phyloP scores from a whole-genome alignment of 2,797 vertebrate genomes.

The Darevskia nairensis region DNA sequence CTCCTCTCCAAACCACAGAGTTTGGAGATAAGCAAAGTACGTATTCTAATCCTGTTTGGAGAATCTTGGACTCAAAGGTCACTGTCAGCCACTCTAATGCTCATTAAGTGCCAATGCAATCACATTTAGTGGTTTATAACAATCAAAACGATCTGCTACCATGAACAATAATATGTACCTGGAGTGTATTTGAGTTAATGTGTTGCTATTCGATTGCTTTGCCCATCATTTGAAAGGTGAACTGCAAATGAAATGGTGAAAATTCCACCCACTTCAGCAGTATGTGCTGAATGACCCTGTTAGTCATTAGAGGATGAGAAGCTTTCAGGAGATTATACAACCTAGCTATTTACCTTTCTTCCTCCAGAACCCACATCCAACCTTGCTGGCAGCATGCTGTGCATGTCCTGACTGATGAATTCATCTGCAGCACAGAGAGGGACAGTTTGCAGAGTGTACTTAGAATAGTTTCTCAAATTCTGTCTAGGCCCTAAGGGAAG shows the following conservation, averaged over 20 bases:
- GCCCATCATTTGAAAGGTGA: neutral
- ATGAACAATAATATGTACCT: slow-evolving; percentile 34
- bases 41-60: slow-evolving; percentile 31
- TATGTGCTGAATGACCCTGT: neutral
- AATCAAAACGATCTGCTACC: slow-evolving; percentile 35
- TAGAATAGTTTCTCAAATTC: neutral
- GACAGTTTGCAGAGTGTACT: neutral
- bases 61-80: slow-evolving; percentile 27
- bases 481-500: neutral
- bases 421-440: neutral
- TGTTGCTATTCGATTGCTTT: slow-evolving; percentile 16
- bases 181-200: neutral
- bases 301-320: neutral
- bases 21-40: slow-evolving; percentile 4
- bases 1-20: slow-evolving; percentile 5
- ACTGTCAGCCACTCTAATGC: slow-evolving; percentile 25
- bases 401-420: neutral
- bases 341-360: neutral
- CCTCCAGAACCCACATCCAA: neutral
- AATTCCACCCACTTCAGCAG: neutral
- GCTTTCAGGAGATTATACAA: slow-evolving; percentile 2
- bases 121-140: slow-evolving; percentile 50
- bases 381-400: neutral
- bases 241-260: slow-evolving; percentile 4
- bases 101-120: slow-evolving; percentile 48